Base-by-base conservation (phyloP, 1,140 invertebrate species). In the Halictus rubicundus region DNA sequence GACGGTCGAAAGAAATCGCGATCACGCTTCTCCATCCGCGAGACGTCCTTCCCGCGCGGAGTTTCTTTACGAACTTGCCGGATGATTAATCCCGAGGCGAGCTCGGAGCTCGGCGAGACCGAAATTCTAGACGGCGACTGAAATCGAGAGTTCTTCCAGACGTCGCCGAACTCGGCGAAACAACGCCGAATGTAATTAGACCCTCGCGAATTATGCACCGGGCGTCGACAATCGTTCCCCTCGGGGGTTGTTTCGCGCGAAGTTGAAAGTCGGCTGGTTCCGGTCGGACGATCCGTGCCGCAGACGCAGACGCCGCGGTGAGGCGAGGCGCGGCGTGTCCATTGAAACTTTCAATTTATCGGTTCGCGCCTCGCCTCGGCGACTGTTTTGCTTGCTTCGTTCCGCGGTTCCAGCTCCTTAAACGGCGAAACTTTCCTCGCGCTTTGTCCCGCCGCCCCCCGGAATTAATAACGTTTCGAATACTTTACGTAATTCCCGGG, bases 61-160 rank as follows among this genome's bases (percentile, higher is more conserved):
- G 27, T 61, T 23, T n/a, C 21, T 59, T 32, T 32, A 2, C 27
- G 21, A 72, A 80, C 63, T 63, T 64, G 19, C 52, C 49, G 64
- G 42, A 54, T 46, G 64, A 84, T 66, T 69, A 63, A 78, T 66
- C 42, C 71, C 73, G 52, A 74, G 79, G 42, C 42, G 21, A 27
- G 23, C 72, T 60, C 77, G 85, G 80, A 85, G 72, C 27, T 70
- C 59, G 59, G 54, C 42, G 68, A 49, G 73, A 83, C 73, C 83
- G 72, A 68, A 68, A 86, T 87, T 87, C 85, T 59, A 66, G 66
- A 46, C 32, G 54, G 63, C 32, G 32, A 32, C 61, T 70, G 84
- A 87, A 86, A 87, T 78, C 74, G 85, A 87, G 81, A 87, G 84
- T 87, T 69, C 64, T 19, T 46, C 25, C 10, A 3, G 12, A 1